Percentiles rank a stretch among this genome's conserved stretches.
phyloP scores from a whole-genome alignment of 2,113 vertebrate species.

The Rousettus leschenaultii region DNA sequence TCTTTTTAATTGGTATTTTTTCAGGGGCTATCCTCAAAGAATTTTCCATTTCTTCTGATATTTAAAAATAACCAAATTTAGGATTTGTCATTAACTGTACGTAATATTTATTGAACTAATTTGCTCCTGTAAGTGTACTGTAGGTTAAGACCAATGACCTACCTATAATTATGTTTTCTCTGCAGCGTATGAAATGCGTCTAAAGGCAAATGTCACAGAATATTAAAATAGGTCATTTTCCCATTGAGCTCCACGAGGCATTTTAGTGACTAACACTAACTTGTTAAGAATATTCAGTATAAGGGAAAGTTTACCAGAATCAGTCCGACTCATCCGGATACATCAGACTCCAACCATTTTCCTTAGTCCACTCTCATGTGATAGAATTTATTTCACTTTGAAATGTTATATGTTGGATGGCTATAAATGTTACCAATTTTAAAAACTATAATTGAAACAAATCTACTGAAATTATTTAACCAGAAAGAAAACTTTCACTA shows the following conservation, averaged over 20 bases:
- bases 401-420: not conserved
- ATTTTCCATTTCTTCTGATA: constrained; percentile 50
- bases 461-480: not conserved
- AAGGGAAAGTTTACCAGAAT: not conserved
- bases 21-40: constrained; percentile 33
- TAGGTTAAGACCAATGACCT: not conserved
- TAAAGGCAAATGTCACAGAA: not conserved
- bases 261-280: not conserved
- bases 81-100: constrained; percentile 24
- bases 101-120: constrained; percentile 24
- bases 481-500: not conserved
- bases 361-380: not conserved
- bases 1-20: constrained; percentile 59
- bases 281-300: not conserved
- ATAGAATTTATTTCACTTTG: not conserved
- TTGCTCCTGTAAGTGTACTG: not conserved
- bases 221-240: not conserved
- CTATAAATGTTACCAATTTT: not conserved
- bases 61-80: constrained; percentile 29
- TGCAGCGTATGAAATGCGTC: not conserved
- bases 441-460: not conserved
- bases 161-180: not conserved
- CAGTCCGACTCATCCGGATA: not conserved
- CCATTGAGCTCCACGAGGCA: not conserved
- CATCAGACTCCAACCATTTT: not conserved